Conservation (phyloP, 2,888 invertebrate genomes). For the Euphydryas editha region DNA sequence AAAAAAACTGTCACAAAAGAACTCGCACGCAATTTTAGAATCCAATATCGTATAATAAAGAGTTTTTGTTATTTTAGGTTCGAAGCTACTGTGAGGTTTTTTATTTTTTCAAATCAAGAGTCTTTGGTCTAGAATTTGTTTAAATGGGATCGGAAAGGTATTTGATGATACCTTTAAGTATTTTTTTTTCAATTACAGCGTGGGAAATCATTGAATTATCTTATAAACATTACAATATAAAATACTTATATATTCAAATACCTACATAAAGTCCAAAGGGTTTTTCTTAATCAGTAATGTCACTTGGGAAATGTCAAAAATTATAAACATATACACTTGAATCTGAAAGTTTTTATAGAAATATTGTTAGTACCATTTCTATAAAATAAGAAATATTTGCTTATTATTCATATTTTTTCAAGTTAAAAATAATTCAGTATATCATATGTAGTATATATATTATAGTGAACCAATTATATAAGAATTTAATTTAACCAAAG, state of each 20-base stretch:
- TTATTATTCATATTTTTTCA: no score
- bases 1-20: slow-evolving; percentile 65
- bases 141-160: not conserved
- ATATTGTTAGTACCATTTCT: no score
- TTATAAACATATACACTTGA: no score
- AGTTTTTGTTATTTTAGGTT: slow-evolving; percentile 73
- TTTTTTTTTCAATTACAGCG: slow-evolving; percentile 1
- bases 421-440: not conserved
- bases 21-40: slow-evolving; percentile 74
- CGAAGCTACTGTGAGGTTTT: slow-evolving; percentile 55
- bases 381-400: no score
- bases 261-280: no score
- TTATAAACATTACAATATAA: no score
- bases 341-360: no score
- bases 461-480: slow-evolving; percentile 11
- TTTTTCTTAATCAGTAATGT: no score
- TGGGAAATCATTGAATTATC: not conserved
- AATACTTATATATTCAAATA: no score
- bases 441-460: not conserved
- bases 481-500: not conserved
- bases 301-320: no score
- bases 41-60: slow-evolving; percentile 70
- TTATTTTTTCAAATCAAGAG: slow-evolving; percentile 38
- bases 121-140: slow-evolving; percentile 23
- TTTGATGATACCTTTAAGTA: not conserved